Base-by-base conservation (phyloP, 1,140 invertebrate species). In the Nymphalis io region DNA sequence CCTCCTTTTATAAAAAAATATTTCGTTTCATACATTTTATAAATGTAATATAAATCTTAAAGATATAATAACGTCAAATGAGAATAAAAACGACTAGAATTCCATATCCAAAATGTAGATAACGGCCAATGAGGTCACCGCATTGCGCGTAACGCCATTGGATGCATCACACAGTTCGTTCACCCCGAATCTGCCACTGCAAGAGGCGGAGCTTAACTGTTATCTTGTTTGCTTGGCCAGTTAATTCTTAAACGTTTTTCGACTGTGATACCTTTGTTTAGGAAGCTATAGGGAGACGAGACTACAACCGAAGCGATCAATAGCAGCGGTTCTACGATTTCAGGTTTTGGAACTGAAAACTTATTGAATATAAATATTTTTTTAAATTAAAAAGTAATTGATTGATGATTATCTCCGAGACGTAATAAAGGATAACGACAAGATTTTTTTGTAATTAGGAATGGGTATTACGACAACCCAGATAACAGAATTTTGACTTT, bases 131-230 rank as follows among this genome's bases (percentile, higher is more conserved):
- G 75, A 71, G 79, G 82, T 79, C 79, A 77, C 75, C 84, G 84
- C 84, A 86, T 70, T 86, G 84, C 82, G 84, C 80, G 80, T 75
- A 64, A 74, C 62, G 68, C 60, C 39, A 57, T 58, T 33, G 59
- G 60, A 69, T 69, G 67, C 67, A 62, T 69, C 75, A 61, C 73
- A 59, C 68, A 51, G 71, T 75, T 72, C 69, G 53, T 75, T 72
- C 59, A 75, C 68, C 70, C 60, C 58, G 70, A 46, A 64, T 48
- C 62, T 58, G 68, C 67, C 68, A 67, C 70, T 67, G 59, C 59
- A 66, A 51, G 18, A 55, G 51, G 51, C 51, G 51, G 51, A 27
- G 59, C 44, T 53, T 21, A 64, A 4, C 42, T 20, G 51, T 63
- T 63, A 63, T 63, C 60, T 63, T 63, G 60, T 63, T 63, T 63